Base-by-base conservation (phyloP, 2,888 invertebrate species). In the Oscheius onirici region DNA sequence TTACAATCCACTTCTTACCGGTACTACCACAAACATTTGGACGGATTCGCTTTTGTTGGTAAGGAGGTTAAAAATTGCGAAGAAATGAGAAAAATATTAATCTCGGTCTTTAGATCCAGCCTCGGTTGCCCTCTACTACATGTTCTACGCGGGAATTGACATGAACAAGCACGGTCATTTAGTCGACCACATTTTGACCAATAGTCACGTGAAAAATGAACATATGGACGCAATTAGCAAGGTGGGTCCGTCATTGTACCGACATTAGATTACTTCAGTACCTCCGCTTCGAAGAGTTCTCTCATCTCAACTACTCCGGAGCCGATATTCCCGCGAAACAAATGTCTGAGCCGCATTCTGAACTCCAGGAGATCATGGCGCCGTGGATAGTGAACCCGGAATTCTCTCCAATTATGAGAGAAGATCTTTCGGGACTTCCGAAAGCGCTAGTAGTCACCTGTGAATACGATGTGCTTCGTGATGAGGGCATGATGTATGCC, bases 381-480 rank as follows among this genome's bases (percentile, higher is more conserved):
- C 76, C 73, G 5, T 77, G 78, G 71, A 69, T 87, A 8, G 65
- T 74, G 17, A 82, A 87, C 73, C 86, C 87, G 1, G 84, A 83
- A 57, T 87, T 88, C 51, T 85, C 87, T 28, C 89, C 89, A 8
- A 82, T 89, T 79, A 85, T 89, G 83, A 76, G 83, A 1, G 69
- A 78, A 28, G 72, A 80, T 49, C 71, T 88, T 13, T 69, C 74
- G 0, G 83, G 80, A 11, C 74, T 88, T 46, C 88, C 89, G 0
- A 80, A 83, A 41, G 83, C 88, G 1, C 88, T 88, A 65, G 79
- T 89, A 51, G 79, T 88, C 10, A 88, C 89, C 17, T 86, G 88
- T 40, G 87, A 89, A 54, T 88, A 87, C 75, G 89, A 89, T 71
- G 86, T 88, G 2, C 82, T 88, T 11, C 76, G 89, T 2, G 89